Evolutionary conservation across 2,797 vertebrate genomes (phyloP), one percentile per base, ranked within the genome.

Genomic region (Parotocinclus haroldoi): DNA sequence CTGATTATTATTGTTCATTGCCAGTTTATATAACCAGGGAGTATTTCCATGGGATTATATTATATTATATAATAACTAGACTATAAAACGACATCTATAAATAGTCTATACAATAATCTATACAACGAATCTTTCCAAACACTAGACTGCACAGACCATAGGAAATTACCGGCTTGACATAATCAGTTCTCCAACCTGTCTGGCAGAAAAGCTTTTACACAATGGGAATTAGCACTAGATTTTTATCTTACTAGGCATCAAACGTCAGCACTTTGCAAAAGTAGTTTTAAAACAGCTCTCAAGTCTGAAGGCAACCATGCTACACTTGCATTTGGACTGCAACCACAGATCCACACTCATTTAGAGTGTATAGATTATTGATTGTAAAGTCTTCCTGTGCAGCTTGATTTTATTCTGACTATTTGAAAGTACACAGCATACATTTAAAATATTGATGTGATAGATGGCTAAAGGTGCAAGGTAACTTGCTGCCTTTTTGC

Each of bases 361-460:
- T 87, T 82, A 83, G 78, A 82, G 59, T 51, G 77, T 84, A 88
- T 89, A 76, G 87, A 87, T 91, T 88, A 85, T 85, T 82, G 83
- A 87, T 83, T 49, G 77, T 76, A 63, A 68, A 67, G 82, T 80
- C 78, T 76, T 71, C 59, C 79, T 74, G 76, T 69, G 63, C 63
- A 63, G 68, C 80, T 85, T 72, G 86, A 87, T 82, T 87, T 84
- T 77, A 59, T 68, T 73, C 74, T 71, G 80, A 78, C 77, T 76
- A 80, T 74, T 62, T 78, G 78, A 84, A 77, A 78, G 77, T 67
- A 63, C 76, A 77, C 80, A 73, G 83, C 85, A 83, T 82, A 85
- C 80, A 85, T 84, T 74, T 75, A 87, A 84, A 73, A 80, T 79
- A 83, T 88, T 81, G 70, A 71, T 83, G 58, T 71, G 79, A 80